phyloP scores from a whole-genome alignment of 2,888 invertebrate species.

The Cotesia congregata region DNA sequence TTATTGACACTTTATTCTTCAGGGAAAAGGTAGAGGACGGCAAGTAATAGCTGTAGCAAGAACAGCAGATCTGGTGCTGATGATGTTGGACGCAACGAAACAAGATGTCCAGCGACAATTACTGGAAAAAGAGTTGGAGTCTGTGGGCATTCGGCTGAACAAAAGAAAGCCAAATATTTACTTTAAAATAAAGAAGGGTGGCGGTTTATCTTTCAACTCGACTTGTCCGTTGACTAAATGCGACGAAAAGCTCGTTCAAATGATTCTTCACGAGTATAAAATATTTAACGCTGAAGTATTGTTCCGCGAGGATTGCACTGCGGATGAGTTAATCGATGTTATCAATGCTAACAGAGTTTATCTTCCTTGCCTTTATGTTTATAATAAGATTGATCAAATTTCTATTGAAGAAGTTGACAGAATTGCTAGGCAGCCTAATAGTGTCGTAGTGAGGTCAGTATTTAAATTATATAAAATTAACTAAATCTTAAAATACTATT shows the following conservation, averaged over 20 bases:
- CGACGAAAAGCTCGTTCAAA: slow-evolving; percentile 97
- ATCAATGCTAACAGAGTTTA: slow-evolving; percentile 93
- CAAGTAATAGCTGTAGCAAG: slow-evolving; percentile 98
- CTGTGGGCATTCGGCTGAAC: slow-evolving; percentile 97
- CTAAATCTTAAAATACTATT: neutral
- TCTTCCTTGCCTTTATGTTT: slow-evolving; percentile 97
- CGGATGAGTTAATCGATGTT: slow-evolving; percentile 98
- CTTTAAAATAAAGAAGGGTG: slow-evolving; percentile 97
- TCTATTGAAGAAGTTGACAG: slow-evolving; percentile 98
- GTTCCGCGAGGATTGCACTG: slow-evolving; percentile 95
- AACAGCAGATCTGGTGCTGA: slow-evolving; percentile 96
- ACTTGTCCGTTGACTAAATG: slow-evolving; percentile 93
- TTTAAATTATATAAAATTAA: neutral
- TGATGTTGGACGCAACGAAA: slow-evolving; percentile 99
- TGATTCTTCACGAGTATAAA: slow-evolving; percentile 98
- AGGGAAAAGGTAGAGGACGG: slow-evolving; percentile 89
- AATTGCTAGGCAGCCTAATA: slow-evolving; percentile 88
- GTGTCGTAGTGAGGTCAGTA: slow-evolving; percentile 90
- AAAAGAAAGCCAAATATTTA: slow-evolving; percentile 97
- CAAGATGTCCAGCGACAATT: slow-evolving; percentile 94
- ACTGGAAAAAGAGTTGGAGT: slow-evolving; percentile 95
- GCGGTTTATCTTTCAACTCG: slow-evolving; percentile 96
- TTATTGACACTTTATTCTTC: slow-evolving; percentile 10
- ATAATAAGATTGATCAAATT: slow-evolving; percentile 99
- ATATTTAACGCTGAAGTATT: slow-evolving; percentile 94